These are phyloP conservation scores for Herpailurus yagouaroundi DNA, from an alignment of 2,113 vertebrate genomes.

Conservation along the genomic window DNA sequence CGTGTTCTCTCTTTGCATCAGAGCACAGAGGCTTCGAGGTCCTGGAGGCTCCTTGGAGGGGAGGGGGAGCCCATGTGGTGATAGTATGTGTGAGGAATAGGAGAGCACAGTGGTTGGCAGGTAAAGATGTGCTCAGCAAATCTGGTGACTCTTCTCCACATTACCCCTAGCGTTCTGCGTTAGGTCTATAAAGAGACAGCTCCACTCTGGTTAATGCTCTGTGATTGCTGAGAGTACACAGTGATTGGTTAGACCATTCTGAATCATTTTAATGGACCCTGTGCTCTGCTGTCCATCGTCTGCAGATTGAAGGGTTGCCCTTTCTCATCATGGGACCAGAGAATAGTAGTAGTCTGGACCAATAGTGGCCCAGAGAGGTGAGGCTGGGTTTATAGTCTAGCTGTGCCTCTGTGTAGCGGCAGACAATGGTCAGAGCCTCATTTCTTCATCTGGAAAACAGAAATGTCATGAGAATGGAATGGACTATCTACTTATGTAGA, in stretches of 20 bases:
- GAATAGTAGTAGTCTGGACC: background rate
- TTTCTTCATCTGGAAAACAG: background rate
- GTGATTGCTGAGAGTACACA: background rate
- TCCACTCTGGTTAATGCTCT: background rate
- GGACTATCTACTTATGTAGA: background rate
- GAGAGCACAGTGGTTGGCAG: background rate
- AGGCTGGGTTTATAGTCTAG: background rate
- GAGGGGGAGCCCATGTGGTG: background rate
- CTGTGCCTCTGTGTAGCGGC: background rate
- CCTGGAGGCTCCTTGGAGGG: background rate
- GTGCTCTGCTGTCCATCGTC: background rate
- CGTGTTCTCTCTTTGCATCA: background rate
- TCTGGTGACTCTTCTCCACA: background rate
- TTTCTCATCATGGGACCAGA: background rate
- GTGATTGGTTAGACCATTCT: background rate
- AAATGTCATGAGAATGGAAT: background rate
- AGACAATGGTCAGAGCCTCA: background rate
- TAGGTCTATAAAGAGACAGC: background rate
- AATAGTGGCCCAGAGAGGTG: background rate
- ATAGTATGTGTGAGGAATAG: background rate
- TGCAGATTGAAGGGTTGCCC: no score
- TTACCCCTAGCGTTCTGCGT: background rate
- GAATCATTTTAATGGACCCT: background rate
- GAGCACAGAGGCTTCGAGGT: background rate
- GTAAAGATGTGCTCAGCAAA: background rate